phyloP scores from a whole-genome alignment of 2,888 invertebrate genomes.

The Drosophila antonietae region DNA sequence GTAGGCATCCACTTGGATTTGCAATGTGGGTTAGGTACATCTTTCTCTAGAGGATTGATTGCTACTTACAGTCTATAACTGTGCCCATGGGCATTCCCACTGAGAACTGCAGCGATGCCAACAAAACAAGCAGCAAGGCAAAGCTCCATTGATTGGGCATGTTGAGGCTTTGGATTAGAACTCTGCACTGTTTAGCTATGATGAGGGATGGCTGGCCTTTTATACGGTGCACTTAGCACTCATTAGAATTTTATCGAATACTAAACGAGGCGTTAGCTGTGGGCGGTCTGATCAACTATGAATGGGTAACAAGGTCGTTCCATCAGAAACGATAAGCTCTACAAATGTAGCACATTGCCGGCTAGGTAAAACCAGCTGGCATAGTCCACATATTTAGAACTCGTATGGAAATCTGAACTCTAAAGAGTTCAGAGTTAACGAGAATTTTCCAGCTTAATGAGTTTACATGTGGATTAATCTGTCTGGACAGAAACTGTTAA shows the following conservation, averaged over 20 bases:
- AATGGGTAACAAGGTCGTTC: slow-evolving; percentile 63
- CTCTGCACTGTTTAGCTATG: slow-evolving; percentile 20
- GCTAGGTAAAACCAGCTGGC: slow-evolving; percentile 1
- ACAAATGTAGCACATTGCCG: neutral
- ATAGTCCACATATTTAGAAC: neutral
- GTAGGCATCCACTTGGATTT: slow-evolving; percentile 67
- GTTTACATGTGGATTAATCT: slow-evolving; percentile 62
- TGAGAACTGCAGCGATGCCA: slow-evolving; percentile 10
- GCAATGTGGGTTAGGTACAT: neutral
- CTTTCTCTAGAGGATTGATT: neutral
- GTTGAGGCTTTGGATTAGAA: slow-evolving; percentile 4
- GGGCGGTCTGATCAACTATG: slow-evolving; percentile 47
- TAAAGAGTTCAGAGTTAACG: neutral
- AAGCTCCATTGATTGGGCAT: slow-evolving; percentile 37
- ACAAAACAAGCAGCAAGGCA: slow-evolving; percentile 23
- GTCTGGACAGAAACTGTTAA: slow-evolving; percentile 31
- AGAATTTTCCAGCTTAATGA: slow-evolving; percentile 40
- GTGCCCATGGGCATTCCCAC: slow-evolving; percentile 27
- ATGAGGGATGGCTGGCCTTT: slow-evolving; percentile 27
- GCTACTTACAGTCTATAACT: slow-evolving; percentile 64
- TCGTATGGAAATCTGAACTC: neutral
- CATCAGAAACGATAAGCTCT: slow-evolving; percentile 17
- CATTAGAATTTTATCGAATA: slow-evolving; percentile 64
- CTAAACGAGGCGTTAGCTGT: slow-evolving; percentile 34
- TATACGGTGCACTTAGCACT: slow-evolving; percentile 45